Conservation (phyloP, 2,797 vertebrate genomes). For the Ptychadena robeensis region DNA sequence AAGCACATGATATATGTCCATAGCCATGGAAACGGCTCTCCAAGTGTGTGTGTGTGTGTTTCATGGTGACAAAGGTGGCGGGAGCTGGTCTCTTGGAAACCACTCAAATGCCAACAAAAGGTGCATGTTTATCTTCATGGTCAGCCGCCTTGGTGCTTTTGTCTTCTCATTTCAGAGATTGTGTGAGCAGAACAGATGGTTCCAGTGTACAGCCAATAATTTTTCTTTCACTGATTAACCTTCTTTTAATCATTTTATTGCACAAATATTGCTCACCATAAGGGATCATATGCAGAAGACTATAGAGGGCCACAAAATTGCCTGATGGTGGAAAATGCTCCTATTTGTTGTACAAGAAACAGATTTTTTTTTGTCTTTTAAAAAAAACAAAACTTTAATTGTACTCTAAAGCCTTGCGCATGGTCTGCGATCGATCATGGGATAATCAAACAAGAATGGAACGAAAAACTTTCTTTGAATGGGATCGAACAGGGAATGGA, state of each 20-base stretch:
- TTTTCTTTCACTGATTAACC: conserved; percentile 10
- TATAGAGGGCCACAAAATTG: not conserved
- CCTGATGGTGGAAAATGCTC: no score
- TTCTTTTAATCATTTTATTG: not conserved
- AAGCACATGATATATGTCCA: conserved; percentile 32
- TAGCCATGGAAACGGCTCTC: conserved; percentile 62
- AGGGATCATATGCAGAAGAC: not conserved
- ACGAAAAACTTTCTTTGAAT: no score
- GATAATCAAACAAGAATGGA: no score
- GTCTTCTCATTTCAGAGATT: conserved; percentile 26
- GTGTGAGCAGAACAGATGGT: conserved; percentile 31
- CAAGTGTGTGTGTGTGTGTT: conserved; percentile 47
- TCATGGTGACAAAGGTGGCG: not conserved
- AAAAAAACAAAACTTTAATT: no score
- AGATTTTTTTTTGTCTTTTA: no score
- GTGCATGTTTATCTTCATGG: not conserved
- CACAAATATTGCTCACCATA: not conserved
- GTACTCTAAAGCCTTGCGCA: no score
- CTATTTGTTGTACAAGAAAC: no score
- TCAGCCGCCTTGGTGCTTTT: conserved; percentile 15
- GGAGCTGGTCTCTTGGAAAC: not conserved
- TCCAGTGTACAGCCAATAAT: conserved; percentile 21
- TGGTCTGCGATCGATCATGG: no score
- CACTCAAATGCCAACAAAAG: not conserved
- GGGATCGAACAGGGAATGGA: no score